Base-by-base conservation (phyloP, 2,888 invertebrate genomes). In the Chymomyza procnemis region DNA sequence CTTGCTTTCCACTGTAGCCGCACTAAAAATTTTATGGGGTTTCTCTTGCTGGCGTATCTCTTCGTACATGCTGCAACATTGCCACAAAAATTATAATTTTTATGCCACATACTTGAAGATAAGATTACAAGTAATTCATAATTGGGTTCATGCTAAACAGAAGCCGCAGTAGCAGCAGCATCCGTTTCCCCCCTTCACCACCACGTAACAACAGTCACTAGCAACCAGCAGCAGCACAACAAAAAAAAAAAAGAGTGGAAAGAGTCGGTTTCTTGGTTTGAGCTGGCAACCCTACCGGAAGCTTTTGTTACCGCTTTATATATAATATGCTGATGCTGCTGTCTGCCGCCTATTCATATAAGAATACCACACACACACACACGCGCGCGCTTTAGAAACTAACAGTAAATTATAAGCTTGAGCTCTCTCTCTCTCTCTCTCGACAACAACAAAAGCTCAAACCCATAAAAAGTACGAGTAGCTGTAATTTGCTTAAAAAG, bases 41-140 rank as follows among this genome's bases (percentile, higher is more conserved):
- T 54, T 54, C 54, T 21, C 19, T 54, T 1, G n/a, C n/a, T n/a
- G n/a, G n/a, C n/a, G n/a, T 16, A 12, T 18, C 21, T 63, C 41
- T 3, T 1, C 52, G 30, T 63, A 50, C 46, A 34, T 47, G 54
- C 56, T 21, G 47, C 60, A 12, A 12, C 30, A n/a, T 22, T 16
- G 76, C 76, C 85, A 64, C 80, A 80, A 70, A 41, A 69, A 73
- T 85, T 85, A 81, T 80, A 73, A 80, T 85, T 85, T 75, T 79
- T 85, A 82, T 82, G 77, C 85, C 70, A 82, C 82, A 80, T 74
- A 83, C 78, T 83, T 80, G 76, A 76, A 80, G 85, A 80, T 85
- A 80, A 80, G 79, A 80, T 80, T 80, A 80, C 80, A 80, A 85
- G 77, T 71, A 71, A 71, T 71, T 71, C 70, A 71, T 71, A 71